Base-by-base conservation (phyloP, 1,140 invertebrate genomes). In the Zaprionus nigranus region DNA sequence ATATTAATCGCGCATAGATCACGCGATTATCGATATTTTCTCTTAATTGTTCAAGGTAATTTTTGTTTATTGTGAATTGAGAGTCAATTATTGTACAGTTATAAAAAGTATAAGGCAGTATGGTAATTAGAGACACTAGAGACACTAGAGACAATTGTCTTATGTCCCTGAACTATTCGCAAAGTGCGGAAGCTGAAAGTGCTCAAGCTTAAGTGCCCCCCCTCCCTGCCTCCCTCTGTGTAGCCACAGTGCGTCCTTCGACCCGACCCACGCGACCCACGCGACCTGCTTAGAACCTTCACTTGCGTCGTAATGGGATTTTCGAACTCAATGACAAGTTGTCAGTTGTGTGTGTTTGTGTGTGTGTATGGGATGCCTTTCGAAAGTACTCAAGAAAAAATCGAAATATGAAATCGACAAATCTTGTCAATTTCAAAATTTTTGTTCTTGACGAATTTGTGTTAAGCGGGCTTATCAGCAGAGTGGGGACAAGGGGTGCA, bases 21-120 rank as follows among this genome's bases (percentile, higher is more conserved):
- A 77, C 63, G 49, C 79, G 68, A 67, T 74, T 81, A 56, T 7
- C 46, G 46, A 40, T 40, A 2, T 69, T 15, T 49, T 63, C 15
- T 49, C 17, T 83, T 30, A 65, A 71, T 70, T 70, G 78, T 66
- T 57, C 49, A 28, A 84, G 82, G 82, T 85, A 85, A 85, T 81
- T 84, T 75, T 49, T 63, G 51, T 56, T 70, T 70, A 65, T 82
- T 79, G 34, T 30, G 17, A 65, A 17, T 46, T 17, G 17, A 17
- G 40, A 46, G 40, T 17, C 40, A 46, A 17, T 46, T 46, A 46
- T 17, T 46, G 7, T 3, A 20, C 40, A 46, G n/a, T 46, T 46
- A 46, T 17, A 9, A 17, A 43, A 40, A 40, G 15, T 43, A 43
- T n/a, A 1, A 0, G 6, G 40, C 4, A 40, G 40, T 46, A 46